Evolutionary conservation across 1,140 invertebrate genomes (phyloP), one percentile per base, ranked within the genome.

Genomic region (Scaptomyza graminum): DNA sequence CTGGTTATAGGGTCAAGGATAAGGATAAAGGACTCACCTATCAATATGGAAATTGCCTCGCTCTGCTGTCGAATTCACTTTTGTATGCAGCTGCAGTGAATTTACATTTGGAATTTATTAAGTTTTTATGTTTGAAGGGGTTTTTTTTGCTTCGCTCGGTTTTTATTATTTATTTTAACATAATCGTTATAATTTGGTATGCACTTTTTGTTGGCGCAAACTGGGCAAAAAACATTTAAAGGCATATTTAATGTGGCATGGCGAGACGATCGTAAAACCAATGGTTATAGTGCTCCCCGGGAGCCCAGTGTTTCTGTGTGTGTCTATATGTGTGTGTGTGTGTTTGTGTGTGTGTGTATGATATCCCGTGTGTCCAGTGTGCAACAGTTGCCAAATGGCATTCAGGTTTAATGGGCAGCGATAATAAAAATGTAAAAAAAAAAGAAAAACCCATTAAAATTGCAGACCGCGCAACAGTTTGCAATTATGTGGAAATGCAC

Each of bases 401-500:
- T 54, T 57, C 54, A 52, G 12, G 37, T 66, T 72, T 72, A 60
- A 72, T 55, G 70, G 60, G 39, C 52, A 69, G 61, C 69, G 57
- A 50, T 73, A 79, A 72, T 79, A 84, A 83, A 43, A 28, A 28
- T 22, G 9, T 16, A 18, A 64, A 15, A 61, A 43, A 39, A 54
- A 41, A 11, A 54, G n/a, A n/a, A 31, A 13, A 16, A 52, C 51
- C 66, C 28, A 68, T 76, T 67, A 50, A 76, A 73, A 81, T 70
- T 75, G 67, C 74, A 78, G 41, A 62, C 78, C 68, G 68, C 51
- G 83, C 83, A 87, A 87, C 83, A 87, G 83, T 87, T 87, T 87
- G 83, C 83, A 87, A 88, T 87, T 88, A 87, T 88, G 83, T 85
- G 81, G 65, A 68, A 75, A 78, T 75, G 77, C 68, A 73, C 66